phyloP scores from a whole-genome alignment of 2,797 vertebrate species.

The Luscinia luscinia region DNA sequence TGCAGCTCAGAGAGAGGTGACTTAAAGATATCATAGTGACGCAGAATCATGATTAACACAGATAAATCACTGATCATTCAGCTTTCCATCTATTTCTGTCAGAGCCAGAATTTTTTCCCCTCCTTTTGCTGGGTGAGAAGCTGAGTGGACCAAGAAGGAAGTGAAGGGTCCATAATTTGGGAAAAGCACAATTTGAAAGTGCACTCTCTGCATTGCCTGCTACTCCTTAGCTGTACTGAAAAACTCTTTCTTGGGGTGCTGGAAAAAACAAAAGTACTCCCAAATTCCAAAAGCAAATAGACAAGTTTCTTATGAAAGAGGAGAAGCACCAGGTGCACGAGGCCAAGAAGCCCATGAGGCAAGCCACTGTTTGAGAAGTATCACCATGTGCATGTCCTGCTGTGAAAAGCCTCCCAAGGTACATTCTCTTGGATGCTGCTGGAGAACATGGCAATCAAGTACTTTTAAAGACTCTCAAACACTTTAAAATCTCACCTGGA shows the following conservation, averaged over 20 bases:
- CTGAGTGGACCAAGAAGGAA: not conserved
- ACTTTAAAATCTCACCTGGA: not conserved
- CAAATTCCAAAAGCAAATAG: not conserved
- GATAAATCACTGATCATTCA: not conserved
- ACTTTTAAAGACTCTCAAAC: not conserved
- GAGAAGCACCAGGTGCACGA: not conserved
- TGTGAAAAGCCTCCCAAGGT: not conserved
- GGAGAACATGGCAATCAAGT: fast-evolving
- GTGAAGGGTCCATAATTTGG: not conserved
- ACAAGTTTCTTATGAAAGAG: not conserved
- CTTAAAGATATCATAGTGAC: not conserved
- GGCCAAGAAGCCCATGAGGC: not conserved
- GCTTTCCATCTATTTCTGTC: not conserved
- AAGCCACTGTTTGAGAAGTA: not conserved
- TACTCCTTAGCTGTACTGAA: not conserved
- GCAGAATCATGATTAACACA: not conserved
- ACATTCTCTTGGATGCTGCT: not conserved
- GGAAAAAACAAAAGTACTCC: not conserved
- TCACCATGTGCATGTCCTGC: fast-evolving
- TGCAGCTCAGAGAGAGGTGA: not conserved
- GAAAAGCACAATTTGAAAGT: not conserved
- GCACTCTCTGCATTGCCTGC: not conserved
- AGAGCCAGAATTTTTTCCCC: not conserved
- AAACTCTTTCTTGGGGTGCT: not conserved
- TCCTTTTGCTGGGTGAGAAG: not conserved